Conservation (phyloP, 2,888 invertebrate species). For the Carpatolechia fugitivella region DNA sequence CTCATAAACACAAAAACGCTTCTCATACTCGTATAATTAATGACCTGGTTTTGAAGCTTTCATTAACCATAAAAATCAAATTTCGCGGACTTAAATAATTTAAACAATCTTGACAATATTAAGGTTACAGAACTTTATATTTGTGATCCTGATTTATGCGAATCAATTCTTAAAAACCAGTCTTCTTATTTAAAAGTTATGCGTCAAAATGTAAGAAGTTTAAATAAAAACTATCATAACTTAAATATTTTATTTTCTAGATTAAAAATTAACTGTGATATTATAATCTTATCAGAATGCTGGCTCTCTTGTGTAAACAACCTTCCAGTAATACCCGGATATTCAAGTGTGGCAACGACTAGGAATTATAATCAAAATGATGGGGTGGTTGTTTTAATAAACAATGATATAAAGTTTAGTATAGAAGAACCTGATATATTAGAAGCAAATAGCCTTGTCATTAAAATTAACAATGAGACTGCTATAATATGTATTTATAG, state of each 20-base stretch:
- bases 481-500: constrained; percentile 11
- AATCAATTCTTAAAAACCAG: background rate
- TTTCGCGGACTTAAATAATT: too few species aligned
- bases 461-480: constrained; percentile 6
- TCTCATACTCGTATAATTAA: too few species aligned
- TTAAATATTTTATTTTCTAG: background rate
- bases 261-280: constrained; percentile 1
- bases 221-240: constrained; percentile 7
- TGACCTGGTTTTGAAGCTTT: too few species aligned
- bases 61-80: too few species aligned
- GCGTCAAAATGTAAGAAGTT: constrained; percentile 13
- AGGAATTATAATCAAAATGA: constrained; percentile 13
- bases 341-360: background rate
- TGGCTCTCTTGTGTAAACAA: constrained; percentile 1
- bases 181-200: constrained; percentile 3
- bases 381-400: constrained; percentile 8
- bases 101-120: background rate
- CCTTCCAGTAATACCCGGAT: constrained; percentile 2
- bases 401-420: background rate
- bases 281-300: constrained; percentile 8
- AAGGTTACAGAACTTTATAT: background rate
- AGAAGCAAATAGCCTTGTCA: constrained; percentile 13
- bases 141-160: background rate
- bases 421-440: constrained; percentile 9
- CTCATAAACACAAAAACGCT: too few species aligned